Base-by-base conservation (phyloP, 2,888 invertebrate genomes). In the Phoenoteleia sp. region DNA sequence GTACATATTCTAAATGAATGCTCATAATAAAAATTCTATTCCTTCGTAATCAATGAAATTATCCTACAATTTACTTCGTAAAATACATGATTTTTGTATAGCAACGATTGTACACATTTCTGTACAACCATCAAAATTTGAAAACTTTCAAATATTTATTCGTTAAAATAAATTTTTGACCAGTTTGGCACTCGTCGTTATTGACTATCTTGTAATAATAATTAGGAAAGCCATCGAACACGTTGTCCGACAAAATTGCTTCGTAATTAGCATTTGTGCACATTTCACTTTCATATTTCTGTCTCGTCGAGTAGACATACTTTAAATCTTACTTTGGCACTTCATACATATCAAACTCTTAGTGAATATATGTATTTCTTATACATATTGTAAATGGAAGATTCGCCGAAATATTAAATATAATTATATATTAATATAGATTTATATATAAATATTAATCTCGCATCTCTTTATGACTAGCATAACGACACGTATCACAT, bases 401-500 rank as follows among this genome's bases (percentile, higher is more conserved):
- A 88, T 86, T 91, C 86, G 84, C 85, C 85, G 87, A 88, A 88
- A 90, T 88, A 88, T 87, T 88, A 87, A 87, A 89, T 89, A 89
- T 87, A 87, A 81, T 86, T 86, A 72, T 89, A 36, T 36, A 77
- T 81, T 66, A 60, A 76, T 85, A 82, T 88, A 76, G 83, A 84
- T 89, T 76, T 88, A 88, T 91, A 86, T 91, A 88, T 91, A 88
- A 91, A 89, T 92, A 89, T 90, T 88, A 88, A 91, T 89, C 87
- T 87, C 88, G 82, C 86, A 89, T 89, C 79, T 86, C 60, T 86
- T 82, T 92, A 91, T 90, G 91, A 92, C 91, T 93, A 91, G 90
- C 91, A 91, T 92, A 92, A 88, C 88, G 89, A 91, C 91, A 92
- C 90, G 89, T 93, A 93, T 93, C 93, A 93, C 93, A 93, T 93